These are phyloP conservation scores for Furcula furcula DNA, from an alignment of 2,888 invertebrate species.

Conservation along the genomic window DNA sequence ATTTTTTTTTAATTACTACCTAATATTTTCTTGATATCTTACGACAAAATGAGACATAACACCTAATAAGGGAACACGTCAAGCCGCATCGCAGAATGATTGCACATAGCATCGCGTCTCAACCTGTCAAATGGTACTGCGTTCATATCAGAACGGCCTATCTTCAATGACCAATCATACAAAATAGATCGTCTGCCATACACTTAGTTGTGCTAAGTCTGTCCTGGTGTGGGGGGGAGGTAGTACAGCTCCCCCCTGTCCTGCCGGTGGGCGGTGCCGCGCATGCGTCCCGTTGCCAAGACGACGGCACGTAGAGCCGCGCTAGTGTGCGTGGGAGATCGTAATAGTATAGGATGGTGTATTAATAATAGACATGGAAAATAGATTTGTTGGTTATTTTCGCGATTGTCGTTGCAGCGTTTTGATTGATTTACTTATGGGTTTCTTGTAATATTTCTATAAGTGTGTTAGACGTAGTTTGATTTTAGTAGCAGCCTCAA, in stretches of 20 bases:
- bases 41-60: slow-evolving; percentile 11
- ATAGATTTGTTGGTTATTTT: background rate
- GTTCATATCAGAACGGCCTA: background rate
- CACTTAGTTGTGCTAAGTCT: slow-evolving; percentile 38
- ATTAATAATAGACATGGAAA: background rate
- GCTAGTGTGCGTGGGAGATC: slow-evolving; percentile 17
- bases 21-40: too few species aligned
- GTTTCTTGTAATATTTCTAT: too few species aligned
- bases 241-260: slow-evolving; percentile 15
- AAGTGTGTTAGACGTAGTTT: too few species aligned
- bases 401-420: background rate
- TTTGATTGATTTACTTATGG: background rate
- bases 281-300: slow-evolving; percentile 83
- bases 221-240: slow-evolving; percentile 42
- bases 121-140: background rate
- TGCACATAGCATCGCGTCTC: slow-evolving; percentile 9
- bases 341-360: background rate
- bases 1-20: too few species aligned
- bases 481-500: too few species aligned
- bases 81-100: too few species aligned
- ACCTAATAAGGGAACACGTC: slow-evolving; percentile 8
- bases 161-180: slow-evolving; percentile 64
- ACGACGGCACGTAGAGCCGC: slow-evolving; percentile 80
- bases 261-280: slow-evolving; percentile 72
- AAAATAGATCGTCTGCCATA: slow-evolving; percentile 45